phyloP scores from a whole-genome alignment of 2,113 vertebrate species.

The Talpa occidentalis region DNA sequence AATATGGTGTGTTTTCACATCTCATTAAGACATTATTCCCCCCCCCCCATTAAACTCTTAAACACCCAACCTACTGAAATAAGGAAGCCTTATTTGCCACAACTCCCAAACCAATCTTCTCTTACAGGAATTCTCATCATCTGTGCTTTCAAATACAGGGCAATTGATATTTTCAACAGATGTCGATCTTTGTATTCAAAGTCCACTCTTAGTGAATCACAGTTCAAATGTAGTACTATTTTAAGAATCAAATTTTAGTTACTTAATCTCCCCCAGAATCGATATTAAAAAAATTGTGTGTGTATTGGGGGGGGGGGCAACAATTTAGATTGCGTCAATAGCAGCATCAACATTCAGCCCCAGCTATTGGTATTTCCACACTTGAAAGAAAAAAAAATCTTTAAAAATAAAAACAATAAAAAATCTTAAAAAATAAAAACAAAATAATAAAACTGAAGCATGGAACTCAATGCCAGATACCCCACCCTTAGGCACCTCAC shows the following conservation, averaged over 20 bases:
- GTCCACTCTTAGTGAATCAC: constrained; percentile 48
- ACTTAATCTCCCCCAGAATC: background rate
- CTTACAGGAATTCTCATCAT: constrained; percentile 79
- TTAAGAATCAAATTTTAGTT: constrained; percentile 54
- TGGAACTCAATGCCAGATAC: constrained; percentile 51
- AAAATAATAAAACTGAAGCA: constrained; percentile 63
- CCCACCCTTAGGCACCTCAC: constrained; percentile 51
- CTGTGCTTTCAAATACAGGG: constrained; percentile 60
- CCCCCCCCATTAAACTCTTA: background rate
- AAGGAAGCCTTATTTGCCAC: background rate
- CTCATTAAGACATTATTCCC: background rate
- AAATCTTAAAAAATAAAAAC: background rate
- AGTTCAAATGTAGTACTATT: constrained; percentile 55
- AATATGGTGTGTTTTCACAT: background rate
- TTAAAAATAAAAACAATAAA: constrained; percentile 49
- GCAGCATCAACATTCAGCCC: constrained; percentile 69
- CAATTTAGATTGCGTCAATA: constrained; percentile 23
- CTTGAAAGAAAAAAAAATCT: constrained; percentile 34
- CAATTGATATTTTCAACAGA: constrained; percentile 54
- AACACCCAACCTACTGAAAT: background rate
- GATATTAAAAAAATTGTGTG: background rate
- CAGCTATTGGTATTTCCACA: constrained; percentile 63
- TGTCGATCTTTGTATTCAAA: constrained; percentile 54
- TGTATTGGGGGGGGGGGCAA: background rate
- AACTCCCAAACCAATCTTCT: constrained; percentile 68